Percentiles rank a stretch among this genome's conserved stretches.
Evolutionary conservation across 2,888 invertebrate species (phyloP).

Genomic region (Agonopterix alstromeriana): DNA sequence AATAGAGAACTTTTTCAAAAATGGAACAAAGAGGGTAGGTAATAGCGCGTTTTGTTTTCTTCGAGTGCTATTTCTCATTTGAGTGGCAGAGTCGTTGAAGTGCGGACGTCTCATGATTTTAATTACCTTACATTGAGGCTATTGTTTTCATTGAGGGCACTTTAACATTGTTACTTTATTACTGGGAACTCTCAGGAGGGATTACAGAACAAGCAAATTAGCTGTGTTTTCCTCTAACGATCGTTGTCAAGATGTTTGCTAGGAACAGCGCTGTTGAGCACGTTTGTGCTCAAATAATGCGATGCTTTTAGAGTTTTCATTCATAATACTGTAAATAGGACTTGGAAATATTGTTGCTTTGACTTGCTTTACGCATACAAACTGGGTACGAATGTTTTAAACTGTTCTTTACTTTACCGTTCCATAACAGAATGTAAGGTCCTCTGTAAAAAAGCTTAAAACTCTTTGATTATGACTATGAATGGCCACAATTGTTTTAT

Average conservation of each 20-base stretch:
- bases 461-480: no score
- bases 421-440: no score
- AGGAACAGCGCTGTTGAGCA: conserved; percentile 27
- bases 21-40: conserved; percentile 72
- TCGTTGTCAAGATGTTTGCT: conserved; percentile 36
- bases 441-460: no score
- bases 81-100: conserved; percentile 51
- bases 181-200: conserved; percentile 34
- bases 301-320: neutral
- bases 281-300: conserved; percentile 26
- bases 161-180: conserved; percentile 71
- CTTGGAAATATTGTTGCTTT: no score
- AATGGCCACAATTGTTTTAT: no score
- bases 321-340: neutral
- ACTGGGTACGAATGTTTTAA: no score
- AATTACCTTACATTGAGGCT: conserved; percentile 59
- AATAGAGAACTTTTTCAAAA: conserved; percentile 67
- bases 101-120: conserved; percentile 62
- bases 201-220: conserved; percentile 66
- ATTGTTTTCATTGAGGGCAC: conserved; percentile 51
- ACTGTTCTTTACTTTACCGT: no score
- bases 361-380: no score
- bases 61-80: conserved; percentile 67
- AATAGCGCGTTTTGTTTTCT: conserved; percentile 73
- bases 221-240: conserved; percentile 50